Base-by-base conservation (phyloP, 1,140 invertebrate species). In the Bombus haemorrhoidalis region DNA sequence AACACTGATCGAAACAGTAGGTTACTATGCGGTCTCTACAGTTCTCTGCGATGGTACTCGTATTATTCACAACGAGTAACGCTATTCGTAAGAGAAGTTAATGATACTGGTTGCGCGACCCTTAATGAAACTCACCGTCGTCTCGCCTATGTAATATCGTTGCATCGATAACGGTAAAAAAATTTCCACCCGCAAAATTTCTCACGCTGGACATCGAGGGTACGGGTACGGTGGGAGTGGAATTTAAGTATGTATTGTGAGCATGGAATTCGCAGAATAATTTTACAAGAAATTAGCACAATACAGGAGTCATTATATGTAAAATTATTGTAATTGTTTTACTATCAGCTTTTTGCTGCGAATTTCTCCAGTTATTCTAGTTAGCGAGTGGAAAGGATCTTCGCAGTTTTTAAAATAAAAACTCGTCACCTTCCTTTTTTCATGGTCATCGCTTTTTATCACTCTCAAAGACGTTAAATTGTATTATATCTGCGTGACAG, bases 131-230 rank as follows among this genome's bases (percentile, higher is more conserved):
- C 53, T 64, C 66, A 83, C 57, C 43, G 64, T 75, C 83, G 69
- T 79, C 85, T 53, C 41, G 18, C 18, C 15, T 69, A 47, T 69
- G 74, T 47, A n/a, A n/a, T 62, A 57, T 89, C 86, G 77, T 72
- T 83, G 66, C 76, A 37, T 57, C 34, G 13, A 15, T 89, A 89
- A 89, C 89, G 89, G 87, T 86, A 80, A 53, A 13, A 72, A 66
- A 64, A 66, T 69, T 74, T 76, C 34, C 57, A 41, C 32, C 76
- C 28, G 53, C 64, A 28, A 64, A 47, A 81, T 75, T 81, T 90
- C 87, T 73, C 85, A 90, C 64, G 84, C 32, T 90, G 89, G 89
- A 89, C 89, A 81, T 25, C 5, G 18, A 47, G 43, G n/a, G 3
- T 32, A 66, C 64, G 64, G 34, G 22, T 10, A 69, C 34, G 37